Evolutionary conservation across 2,888 invertebrate genomes (phyloP).

Genomic region (Oligia fasciuncula): DNA sequence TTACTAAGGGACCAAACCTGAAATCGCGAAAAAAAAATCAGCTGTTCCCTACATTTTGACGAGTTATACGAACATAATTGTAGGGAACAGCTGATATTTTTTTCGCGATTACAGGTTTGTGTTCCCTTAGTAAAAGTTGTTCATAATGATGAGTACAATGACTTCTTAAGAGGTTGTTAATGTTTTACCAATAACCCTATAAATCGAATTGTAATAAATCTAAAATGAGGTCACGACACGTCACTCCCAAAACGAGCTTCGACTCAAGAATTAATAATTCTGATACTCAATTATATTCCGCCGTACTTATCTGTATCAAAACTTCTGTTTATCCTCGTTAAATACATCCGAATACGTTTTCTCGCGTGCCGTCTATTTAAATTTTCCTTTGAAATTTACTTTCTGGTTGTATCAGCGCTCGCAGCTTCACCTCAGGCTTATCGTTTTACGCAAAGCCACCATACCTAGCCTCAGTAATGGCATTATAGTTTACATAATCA

Average conservation of each 20-base stretch:
- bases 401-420: slow-evolving; percentile 67
- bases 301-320: slow-evolving; percentile 61
- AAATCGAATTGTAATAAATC: slow-evolving; percentile 4
- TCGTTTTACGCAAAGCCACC: slow-evolving; percentile 65
- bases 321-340: slow-evolving; percentile 73
- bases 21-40: no score
- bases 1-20: no score
- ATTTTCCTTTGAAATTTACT: slow-evolving; percentile 72
- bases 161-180: no score
- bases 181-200: not conserved
- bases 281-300: slow-evolving; percentile 49
- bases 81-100: no score
- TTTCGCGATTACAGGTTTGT: no score
- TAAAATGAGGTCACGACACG: slow-evolving; percentile 25
- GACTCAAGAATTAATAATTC: slow-evolving; percentile 46
- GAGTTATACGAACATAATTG: no score
- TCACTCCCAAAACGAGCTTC: slow-evolving; percentile 10
- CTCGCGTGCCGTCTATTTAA: slow-evolving; percentile 79
- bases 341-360: slow-evolving; percentile 77
- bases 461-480: slow-evolving; percentile 57
- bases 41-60: no score
- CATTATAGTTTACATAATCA: slow-evolving; percentile 63
- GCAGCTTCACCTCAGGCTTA: slow-evolving; percentile 56
- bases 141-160: no score
- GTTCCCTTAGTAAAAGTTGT: no score